A percentile compares a stretch with the other conserved stretches of the same genome.
phyloP scores from a whole-genome alignment of 2,797 vertebrate genomes.

The Siniperca scherzeri region DNA sequence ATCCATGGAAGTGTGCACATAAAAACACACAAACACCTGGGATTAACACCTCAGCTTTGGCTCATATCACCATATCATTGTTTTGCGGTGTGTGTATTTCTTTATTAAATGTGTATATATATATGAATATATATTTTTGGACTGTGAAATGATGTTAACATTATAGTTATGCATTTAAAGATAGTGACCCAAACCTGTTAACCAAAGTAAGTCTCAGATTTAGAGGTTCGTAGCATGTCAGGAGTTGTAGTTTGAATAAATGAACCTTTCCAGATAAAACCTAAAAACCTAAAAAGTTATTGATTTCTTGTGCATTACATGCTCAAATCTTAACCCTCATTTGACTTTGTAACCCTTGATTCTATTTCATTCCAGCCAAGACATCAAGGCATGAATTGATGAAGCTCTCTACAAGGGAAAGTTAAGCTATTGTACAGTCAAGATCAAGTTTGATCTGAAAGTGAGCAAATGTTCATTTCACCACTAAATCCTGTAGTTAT shows the following conservation, averaged over 20 bases:
- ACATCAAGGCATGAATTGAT: neutral
- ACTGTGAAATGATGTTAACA: slow-evolving; percentile 49
- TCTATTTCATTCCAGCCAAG: slow-evolving; percentile 18
- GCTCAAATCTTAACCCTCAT: neutral
- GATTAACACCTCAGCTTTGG: slow-evolving; percentile 32
- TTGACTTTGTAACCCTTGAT: slow-evolving; percentile 15
- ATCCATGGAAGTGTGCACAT: slow-evolving; percentile 22
- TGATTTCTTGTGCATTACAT: neutral
- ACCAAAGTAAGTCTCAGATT: slow-evolving; percentile 39
- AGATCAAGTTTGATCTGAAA: slow-evolving; percentile 14
- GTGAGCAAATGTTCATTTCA: slow-evolving; percentile 20
- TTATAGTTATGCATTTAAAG: slow-evolving; percentile 46
- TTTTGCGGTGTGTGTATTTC: slow-evolving; percentile 39
- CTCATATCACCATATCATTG: slow-evolving; percentile 43
- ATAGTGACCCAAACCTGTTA: slow-evolving; percentile 25
- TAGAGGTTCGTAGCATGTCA: neutral
- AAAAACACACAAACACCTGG: slow-evolving; percentile 24
- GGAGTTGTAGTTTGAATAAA: slow-evolving; percentile 35
- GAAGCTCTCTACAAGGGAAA: neutral
- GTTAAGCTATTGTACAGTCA: neutral
- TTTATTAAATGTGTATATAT: slow-evolving; percentile 52
- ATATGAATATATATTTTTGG: slow-evolving; percentile 53
- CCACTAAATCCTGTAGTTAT: slow-evolving; percentile 33
- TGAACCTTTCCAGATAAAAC: slow-evolving; percentile 19
- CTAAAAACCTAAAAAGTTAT: slow-evolving; percentile 4